Base-by-base conservation (phyloP, 2,888 invertebrate genomes). In the Cephus pulcher region DNA sequence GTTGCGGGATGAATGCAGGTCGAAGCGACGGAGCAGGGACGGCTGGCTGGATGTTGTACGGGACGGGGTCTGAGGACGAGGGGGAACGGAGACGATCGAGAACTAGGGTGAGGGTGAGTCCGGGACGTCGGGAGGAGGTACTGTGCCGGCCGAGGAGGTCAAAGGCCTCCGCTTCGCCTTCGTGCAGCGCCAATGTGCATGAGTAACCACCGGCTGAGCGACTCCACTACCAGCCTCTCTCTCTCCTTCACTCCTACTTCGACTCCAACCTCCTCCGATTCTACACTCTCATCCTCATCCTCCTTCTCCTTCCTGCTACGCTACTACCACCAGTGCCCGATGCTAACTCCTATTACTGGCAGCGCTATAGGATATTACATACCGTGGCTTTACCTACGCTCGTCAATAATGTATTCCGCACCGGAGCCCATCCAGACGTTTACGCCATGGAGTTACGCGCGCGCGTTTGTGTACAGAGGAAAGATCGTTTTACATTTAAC, bases 91-190 rank as follows among this genome's bases (percentile, higher is more conserved):
- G 69, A 68, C 69, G 56, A 35, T 40, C 56, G 35, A 73, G 78
- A 68, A 71, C 75, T 69, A 37, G 35, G 73, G 70, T 71, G 69
- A 77, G 69, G 74, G 73, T 32, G 75, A 12, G 70, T n/a, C 56
- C 68, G 34, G 69, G 79, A 75, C 82, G 78, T 73, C 56, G 77
- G 80, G 78, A 69, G 78, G 78, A 78, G 73, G 77, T 68, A 77
- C 74, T 79, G 78, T 76, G 75, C 78, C 78, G 75, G 75, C 74
- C 80, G 84, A 84, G 86, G 89, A 89, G 90, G 90, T 90, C 90
- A 90, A 90, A 90, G 90, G 90, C 90, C 90, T 90, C 86, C 84
- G 88, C 85, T 88, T 88, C 86, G 85, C 86, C 86, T 89, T 82
- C 82, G 81, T 80, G 85, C 87, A 84, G 82, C 83, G 80, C 81